Evolutionary conservation across 2,888 invertebrate species (phyloP).

Genomic region (Drosophila rellima): DNA sequence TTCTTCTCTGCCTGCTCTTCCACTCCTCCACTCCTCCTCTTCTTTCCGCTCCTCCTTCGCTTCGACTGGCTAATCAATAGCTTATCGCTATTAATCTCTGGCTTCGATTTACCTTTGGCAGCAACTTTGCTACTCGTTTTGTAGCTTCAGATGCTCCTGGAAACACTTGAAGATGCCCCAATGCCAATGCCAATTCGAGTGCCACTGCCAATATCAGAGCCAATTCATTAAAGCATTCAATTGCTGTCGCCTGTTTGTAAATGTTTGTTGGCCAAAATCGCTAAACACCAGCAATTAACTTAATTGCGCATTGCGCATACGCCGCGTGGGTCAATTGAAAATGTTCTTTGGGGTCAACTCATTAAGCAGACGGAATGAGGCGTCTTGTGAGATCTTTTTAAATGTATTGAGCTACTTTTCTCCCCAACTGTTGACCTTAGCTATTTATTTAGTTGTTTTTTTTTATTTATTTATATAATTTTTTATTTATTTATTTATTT

Average conservation of each 20-base stretch:
- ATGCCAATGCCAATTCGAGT: constrained; percentile 18
- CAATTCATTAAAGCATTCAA: constrained; percentile 76
- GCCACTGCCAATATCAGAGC: constrained; percentile 18
- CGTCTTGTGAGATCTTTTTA: neutral
- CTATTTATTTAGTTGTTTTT: too few relatives aligned
- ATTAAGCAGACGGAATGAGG: neutral
- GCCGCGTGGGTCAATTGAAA: constrained; percentile 64
- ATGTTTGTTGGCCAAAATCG: constrained; percentile 67
- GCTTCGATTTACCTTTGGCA: constrained; percentile 82
- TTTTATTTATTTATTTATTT: too few relatives aligned
- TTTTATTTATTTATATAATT: too few relatives aligned
- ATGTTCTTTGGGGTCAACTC: constrained; percentile 35
- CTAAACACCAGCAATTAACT: constrained; percentile 63
- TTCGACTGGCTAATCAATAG: constrained; percentile 71
- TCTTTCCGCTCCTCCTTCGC: neutral
- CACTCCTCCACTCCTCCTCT: too few relatives aligned
- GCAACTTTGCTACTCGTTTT: constrained; percentile 79
- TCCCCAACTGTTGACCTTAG: neutral
- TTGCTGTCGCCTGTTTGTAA: constrained; percentile 80
- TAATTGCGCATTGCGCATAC: constrained; percentile 68
- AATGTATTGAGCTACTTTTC: neutral
- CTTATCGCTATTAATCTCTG: constrained; percentile 81
- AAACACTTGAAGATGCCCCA: constrained; percentile 16
- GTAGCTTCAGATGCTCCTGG: constrained; percentile 33
- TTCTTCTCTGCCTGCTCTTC: neutral